Evolutionary conservation across 2,113 vertebrate species (phyloP), one percentile per base, ranked within the genome.

Genomic region (Balaeniceps rex): DNA sequence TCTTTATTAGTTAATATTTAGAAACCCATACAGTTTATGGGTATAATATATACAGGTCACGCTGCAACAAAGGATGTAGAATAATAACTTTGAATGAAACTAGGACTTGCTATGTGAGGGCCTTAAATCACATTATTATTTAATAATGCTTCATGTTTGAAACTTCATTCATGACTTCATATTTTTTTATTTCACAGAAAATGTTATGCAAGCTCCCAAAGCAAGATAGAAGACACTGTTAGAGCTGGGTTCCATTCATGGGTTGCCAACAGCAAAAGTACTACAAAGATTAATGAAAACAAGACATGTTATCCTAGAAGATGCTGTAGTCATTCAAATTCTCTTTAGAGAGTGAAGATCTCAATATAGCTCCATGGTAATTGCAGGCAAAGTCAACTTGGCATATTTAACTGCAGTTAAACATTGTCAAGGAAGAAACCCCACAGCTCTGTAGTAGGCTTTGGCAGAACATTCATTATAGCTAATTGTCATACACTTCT

Each of bases 341-440:
- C 63, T 91, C 57, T 94, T 93, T 66, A 92, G 75, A 79, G 94
- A 88, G 36, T 25, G 54, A 91, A 72, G 31, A 70, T 80, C 78
- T 94, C 87, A 88, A 85, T 93, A 93, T 74, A 51, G 58, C 42
- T 96, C 54, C 88, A 77, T 70, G 58, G 19, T 93, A 95, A 96
- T 83, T 90, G 54, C 85, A 94, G 71, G 58, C 66, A 96, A 96
- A 90, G 70, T 96, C 85, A 95, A 72, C 66, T 38, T 96, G 70
- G 87, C 47, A 63, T 85, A 93, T 95, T 95, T 92, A 94, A 81
- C 54, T 74, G 79, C n/a, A 86, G 74, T 72, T 94, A 86, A 93
- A 91, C 66, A 58, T 49, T 34, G 29, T 72, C 68, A 80, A 61
- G 63, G 49, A 19, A 87, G 93, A 74, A 36, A 3, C 0, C 5